Evolutionary conservation across 2,113 vertebrate genomes (phyloP).

Genomic region (Platysteira castanea): DNA sequence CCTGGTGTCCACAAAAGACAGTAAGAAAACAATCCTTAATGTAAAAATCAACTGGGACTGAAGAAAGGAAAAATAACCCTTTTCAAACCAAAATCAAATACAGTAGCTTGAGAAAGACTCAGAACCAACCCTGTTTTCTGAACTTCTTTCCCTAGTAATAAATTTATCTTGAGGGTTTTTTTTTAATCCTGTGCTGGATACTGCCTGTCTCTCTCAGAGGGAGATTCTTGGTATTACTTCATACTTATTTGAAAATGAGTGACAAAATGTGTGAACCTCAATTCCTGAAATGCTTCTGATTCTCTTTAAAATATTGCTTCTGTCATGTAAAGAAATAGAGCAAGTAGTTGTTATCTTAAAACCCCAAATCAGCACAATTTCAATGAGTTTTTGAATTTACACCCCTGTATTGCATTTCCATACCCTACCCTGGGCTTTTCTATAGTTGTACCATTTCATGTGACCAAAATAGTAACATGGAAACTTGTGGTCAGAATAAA

Average conservation of each 20-base stretch:
- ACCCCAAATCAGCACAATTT: background rate
- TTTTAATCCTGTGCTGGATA: background rate
- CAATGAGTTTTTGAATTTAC: background rate
- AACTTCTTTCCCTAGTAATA: background rate
- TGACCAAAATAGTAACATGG: background rate
- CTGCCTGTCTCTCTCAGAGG: background rate
- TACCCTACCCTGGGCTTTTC: background rate
- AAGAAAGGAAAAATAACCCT: background rate
- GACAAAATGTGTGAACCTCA: background rate
- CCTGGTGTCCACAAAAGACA: background rate
- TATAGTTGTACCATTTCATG: background rate
- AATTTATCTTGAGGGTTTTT: background rate
- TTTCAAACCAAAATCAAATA: background rate
- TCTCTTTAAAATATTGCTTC: background rate
- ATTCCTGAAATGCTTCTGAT: background rate
- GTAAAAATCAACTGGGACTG: background rate
- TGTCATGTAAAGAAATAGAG: background rate
- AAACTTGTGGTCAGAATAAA: background rate
- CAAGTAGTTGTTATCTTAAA: background rate
- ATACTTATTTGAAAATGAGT: background rate
- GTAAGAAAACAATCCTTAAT: background rate
- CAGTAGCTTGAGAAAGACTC: background rate
- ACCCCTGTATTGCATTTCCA: background rate
- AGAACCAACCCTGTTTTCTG: background rate
- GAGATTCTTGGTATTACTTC: background rate